Evolutionary conservation across 2,113 vertebrate genomes (phyloP).

Genomic region (Lathamus discolor): DNA sequence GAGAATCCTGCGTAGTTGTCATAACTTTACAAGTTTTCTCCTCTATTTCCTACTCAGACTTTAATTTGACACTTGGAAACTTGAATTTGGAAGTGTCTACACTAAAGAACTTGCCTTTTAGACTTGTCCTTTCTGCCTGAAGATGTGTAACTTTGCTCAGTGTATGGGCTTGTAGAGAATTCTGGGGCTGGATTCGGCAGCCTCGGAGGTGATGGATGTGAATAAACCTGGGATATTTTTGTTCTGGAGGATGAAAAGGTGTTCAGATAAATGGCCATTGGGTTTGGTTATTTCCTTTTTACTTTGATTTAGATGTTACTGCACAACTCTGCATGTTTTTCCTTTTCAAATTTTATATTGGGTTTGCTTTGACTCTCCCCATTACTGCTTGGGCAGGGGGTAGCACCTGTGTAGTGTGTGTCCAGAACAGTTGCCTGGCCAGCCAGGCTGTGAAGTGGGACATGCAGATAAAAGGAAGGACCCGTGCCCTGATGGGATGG

Average conservation of each 20-base stretch:
- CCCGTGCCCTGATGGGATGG: background rate
- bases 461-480: background rate
- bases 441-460: background rate
- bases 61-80: background rate
- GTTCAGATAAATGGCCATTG: background rate
- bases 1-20: background rate
- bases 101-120: background rate
- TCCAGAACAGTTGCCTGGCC: background rate
- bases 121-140: background rate
- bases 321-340: background rate
- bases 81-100: background rate
- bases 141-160: fast-evolving
- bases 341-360: background rate
- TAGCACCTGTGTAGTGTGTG: background rate
- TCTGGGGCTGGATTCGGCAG: background rate
- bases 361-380: background rate
- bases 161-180: background rate
- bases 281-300: background rate
- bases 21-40: background rate
- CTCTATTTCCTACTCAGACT: background rate
- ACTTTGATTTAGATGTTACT: background rate
- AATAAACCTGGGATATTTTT: background rate
- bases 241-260: background rate
- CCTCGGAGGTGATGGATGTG: background rate
- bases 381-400: background rate